phyloP scores from a whole-genome alignment of 2,797 vertebrate genomes.

The Moxostoma hubbsi region DNA sequence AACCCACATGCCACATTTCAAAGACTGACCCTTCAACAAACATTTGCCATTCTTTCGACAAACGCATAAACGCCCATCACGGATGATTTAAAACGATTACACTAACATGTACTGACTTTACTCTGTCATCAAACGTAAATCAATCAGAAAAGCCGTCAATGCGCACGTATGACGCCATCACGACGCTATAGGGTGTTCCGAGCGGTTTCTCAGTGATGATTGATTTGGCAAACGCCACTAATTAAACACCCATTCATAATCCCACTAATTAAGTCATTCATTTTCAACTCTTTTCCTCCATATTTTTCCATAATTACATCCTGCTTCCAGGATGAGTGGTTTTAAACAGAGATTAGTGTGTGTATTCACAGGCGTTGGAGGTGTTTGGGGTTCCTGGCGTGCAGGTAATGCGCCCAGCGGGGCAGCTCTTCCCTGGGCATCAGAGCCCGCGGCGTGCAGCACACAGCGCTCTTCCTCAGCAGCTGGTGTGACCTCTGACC shows the following conservation, averaged over 20 bases:
- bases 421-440: slow-evolving; percentile 26
- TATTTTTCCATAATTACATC: background rate
- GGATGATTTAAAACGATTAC: background rate
- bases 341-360: background rate
- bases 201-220: too few relatives aligned
- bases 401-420: slow-evolving; percentile 45
- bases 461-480: slow-evolving; percentile 49
- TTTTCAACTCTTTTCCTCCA: too few relatives aligned
- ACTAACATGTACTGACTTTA: background rate
- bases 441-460: slow-evolving; percentile 21
- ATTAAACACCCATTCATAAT: background rate
- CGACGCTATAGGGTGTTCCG: too few relatives aligned
- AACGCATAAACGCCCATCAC: background rate
- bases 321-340: background rate
- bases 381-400: slow-evolving; percentile 15
- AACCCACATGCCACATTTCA: slow-evolving; percentile 2
- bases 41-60: background rate
- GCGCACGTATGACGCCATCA: too few relatives aligned
- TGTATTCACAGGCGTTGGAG: background rate
- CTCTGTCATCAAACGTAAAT: background rate
- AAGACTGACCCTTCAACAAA: background rate
- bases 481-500: slow-evolving; percentile 57
- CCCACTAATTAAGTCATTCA: background rate
- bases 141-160: background rate
- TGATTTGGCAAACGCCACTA: too few relatives aligned